Conservation (phyloP, 2,888 invertebrate species). For the Torymus auratus region DNA sequence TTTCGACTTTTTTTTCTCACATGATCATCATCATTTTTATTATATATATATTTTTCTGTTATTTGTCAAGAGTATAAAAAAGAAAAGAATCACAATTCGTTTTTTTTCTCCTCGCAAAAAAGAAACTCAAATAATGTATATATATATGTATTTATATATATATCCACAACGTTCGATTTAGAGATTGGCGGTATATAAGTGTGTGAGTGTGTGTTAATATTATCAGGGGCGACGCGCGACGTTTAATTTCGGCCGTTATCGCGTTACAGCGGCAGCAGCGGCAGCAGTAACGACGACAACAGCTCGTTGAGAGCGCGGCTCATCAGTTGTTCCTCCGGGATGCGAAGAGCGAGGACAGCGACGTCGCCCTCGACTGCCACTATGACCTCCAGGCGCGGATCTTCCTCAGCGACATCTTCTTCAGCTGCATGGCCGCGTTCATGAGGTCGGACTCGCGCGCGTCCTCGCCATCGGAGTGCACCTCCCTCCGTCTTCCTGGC, state of each 20-base stretch:
- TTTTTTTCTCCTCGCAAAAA: conserved; percentile 16
- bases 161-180: conserved; percentile 17
- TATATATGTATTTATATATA: neutral
- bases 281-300: neutral
- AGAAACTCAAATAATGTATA: neutral
- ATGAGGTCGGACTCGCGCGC: conserved; percentile 83
- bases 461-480: conserved; percentile 75
- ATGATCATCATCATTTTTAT: conserved; percentile 11
- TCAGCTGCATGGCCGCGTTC: conserved; percentile 86
- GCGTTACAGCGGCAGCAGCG: too few relatives aligned
- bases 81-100: conserved; percentile 46
- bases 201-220: too few relatives aligned
- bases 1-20: conserved; percentile 9
- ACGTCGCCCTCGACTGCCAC: conserved; percentile 75
- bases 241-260: conserved; percentile 10
- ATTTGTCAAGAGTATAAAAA: conserved; percentile 48
- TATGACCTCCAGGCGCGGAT: conserved; percentile 89
- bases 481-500: conserved; percentile 72
- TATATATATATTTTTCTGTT: conserved; percentile 13
- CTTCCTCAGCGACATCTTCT: conserved; percentile 87
- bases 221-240: conserved; percentile 51
- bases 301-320: conserved; percentile 13
- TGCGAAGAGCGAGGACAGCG: conserved; percentile 70
- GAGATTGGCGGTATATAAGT: neutral
- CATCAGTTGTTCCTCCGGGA: conserved; percentile 63